phyloP scores from a whole-genome alignment of 2,888 invertebrate species.

The Synergus japonicus region DNA sequence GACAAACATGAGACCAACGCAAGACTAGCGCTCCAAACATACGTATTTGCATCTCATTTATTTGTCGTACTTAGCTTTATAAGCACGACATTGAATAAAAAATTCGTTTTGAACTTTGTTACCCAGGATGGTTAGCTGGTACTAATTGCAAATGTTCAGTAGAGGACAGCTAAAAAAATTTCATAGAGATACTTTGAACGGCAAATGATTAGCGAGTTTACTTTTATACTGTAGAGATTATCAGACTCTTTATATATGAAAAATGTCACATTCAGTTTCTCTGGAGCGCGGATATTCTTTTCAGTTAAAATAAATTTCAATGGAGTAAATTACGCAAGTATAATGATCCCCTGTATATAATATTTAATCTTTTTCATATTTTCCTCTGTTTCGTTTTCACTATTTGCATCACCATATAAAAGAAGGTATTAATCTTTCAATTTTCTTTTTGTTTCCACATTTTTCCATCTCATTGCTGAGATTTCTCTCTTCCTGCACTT shows the following conservation, averaged over 20 bases:
- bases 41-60: slow-evolving; percentile 46
- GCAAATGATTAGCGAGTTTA: not conserved
- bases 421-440: not conserved
- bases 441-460: not conserved
- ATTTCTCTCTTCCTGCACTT: not conserved
- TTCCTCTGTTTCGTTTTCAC: too few species aligned
- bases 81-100: slow-evolving; percentile 2
- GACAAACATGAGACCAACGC: slow-evolving; percentile 48
- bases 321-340: too few species aligned
- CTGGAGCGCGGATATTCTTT: not conserved
- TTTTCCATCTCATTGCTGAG: not conserved
- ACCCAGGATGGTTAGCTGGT: slow-evolving; percentile 37
- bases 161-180: not conserved
- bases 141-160: slow-evolving; percentile 28
- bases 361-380: too few species aligned
- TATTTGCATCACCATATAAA: not conserved
- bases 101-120: slow-evolving; percentile 45
- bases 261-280: not conserved
- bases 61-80: slow-evolving; percentile 26
- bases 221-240: not conserved
- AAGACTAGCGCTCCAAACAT: slow-evolving; percentile 36
- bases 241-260: not conserved
- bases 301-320: too few species aligned
- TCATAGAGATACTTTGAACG: not conserved
- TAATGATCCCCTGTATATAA: too few species aligned